A percentile compares a stretch with the other conserved stretches of the same genome.
These are phyloP conservation scores for Lepas anatifera DNA, from an alignment of 2,888 invertebrate species.

Conservation along the genomic window DNA sequence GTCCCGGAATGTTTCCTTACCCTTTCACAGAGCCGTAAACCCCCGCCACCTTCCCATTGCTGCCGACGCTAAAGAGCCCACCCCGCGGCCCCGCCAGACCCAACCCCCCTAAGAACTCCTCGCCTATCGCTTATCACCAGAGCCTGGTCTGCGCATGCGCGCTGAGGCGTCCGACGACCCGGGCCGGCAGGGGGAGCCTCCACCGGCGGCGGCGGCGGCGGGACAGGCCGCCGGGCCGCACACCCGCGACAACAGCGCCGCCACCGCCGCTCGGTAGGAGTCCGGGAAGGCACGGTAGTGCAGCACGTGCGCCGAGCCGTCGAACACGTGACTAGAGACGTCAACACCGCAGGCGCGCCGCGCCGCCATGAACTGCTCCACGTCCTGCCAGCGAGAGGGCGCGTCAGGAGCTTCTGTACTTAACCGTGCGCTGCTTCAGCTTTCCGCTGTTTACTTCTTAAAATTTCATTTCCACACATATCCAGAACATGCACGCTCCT, in stretches of 20 bases:
- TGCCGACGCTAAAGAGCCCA: no score
- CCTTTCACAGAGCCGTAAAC: no score
- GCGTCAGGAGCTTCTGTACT: no score
- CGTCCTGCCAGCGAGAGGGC: constrained; percentile 37
- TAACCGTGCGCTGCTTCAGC: no score
- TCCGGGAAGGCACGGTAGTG: constrained; percentile 37
- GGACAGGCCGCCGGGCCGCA: neutral
- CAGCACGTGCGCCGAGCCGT: constrained; percentile 57
- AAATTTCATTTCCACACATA: no score
- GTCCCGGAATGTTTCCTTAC: no score
- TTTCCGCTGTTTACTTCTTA: no score
- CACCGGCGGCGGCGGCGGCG: neutral
- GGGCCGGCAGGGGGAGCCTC: neutral
- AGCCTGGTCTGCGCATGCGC: neutral
- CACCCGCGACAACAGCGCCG: neutral
- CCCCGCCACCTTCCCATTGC: no score
- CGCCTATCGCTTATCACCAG: neutral
- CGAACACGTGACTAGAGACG: constrained; percentile 48
- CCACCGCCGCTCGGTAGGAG: neutral
- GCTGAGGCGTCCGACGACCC: neutral
- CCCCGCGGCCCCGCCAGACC: no score
- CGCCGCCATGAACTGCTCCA: constrained; percentile 50
- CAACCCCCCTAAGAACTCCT: no score
- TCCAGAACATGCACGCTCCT: no score
- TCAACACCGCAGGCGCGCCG: constrained; percentile 46